Conservation (phyloP, 2,113 vertebrate species). For the Scatophagus argus region DNA sequence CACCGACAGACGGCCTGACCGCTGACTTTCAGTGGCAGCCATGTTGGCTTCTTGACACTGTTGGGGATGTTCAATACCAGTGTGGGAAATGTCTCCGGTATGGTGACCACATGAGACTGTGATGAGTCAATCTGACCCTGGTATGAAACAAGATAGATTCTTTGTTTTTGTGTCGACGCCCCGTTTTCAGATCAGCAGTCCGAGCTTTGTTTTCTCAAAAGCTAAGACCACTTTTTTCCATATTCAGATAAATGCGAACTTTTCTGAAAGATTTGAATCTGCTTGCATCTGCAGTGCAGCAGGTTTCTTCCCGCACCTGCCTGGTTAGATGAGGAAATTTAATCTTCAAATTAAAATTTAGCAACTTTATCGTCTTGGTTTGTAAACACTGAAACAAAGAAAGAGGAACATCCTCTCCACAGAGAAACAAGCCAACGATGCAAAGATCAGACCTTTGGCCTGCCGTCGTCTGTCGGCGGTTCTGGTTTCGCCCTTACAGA, state of each 20-base stretch:
- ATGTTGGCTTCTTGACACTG: constrained; percentile 15
- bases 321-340: not conserved
- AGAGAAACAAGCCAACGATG: not conserved
- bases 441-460: not conserved
- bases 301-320: not conserved
- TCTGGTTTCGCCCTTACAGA: constrained; percentile 65
- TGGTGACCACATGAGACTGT: too few relatives aligned
- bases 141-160: too few relatives aligned
- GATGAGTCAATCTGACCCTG: too few relatives aligned
- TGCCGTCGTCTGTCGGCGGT: constrained; percentile 43
- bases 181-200: too few relatives aligned
- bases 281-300: not conserved
- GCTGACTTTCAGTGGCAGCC: not conserved
- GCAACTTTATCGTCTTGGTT: not conserved
- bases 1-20: constrained; percentile 41
- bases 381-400: not conserved
- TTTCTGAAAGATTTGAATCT: not conserved
- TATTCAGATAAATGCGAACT: not conserved
- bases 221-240: not conserved
- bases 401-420: not conserved
- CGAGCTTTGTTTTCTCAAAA: not conserved
- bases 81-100: too few relatives aligned
- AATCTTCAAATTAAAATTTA: not conserved
- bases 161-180: too few relatives aligned
- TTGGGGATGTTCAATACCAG: too few relatives aligned